Conservation (phyloP, 2,113 vertebrate genomes). For the Daboia siamensis region DNA sequence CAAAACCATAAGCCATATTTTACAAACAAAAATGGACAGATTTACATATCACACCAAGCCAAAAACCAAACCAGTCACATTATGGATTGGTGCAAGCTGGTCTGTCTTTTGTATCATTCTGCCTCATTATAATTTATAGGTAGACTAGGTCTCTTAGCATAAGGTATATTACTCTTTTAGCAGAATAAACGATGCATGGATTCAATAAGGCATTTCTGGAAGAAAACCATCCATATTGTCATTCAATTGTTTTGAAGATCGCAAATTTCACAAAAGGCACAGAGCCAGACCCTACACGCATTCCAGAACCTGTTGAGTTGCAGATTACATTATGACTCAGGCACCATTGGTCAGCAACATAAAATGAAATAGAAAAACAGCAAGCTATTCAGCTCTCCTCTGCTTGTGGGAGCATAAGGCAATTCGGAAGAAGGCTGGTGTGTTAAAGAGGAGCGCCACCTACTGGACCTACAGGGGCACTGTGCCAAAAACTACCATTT, state of each 20-base stretch:
- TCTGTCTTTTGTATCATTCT: background rate
- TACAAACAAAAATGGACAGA: background rate
- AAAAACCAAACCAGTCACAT: background rate
- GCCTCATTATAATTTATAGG: background rate
- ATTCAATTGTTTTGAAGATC: conserved; percentile 18
- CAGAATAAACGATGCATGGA: background rate
- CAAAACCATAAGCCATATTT: background rate
- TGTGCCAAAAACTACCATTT: background rate
- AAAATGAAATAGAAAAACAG: background rate
- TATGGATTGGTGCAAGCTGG: background rate
- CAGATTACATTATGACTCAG: conserved; percentile 29
- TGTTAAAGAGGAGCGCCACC: conserved; percentile 69
- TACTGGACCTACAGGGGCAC: conserved; percentile 47
- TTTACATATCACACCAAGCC: background rate
- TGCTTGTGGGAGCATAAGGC: background rate
- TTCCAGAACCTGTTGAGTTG: conserved; percentile 21
- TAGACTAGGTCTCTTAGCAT: background rate
- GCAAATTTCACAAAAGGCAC: conserved; percentile 25
- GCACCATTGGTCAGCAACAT: background rate
- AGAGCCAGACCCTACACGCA: background rate
- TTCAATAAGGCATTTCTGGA: conserved; percentile 39
- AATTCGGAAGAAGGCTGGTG: conserved; percentile 16
- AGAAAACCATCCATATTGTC: conserved; percentile 33
- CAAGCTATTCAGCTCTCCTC: background rate
- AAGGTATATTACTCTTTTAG: background rate